Percentiles rank a stretch among this genome's conserved stretches.
Evolutionary conservation across 30 jellyfish, hydroid and myxozoan genomes (phyloP).

Genomic region (Pseudorhiza aurosa): DNA sequence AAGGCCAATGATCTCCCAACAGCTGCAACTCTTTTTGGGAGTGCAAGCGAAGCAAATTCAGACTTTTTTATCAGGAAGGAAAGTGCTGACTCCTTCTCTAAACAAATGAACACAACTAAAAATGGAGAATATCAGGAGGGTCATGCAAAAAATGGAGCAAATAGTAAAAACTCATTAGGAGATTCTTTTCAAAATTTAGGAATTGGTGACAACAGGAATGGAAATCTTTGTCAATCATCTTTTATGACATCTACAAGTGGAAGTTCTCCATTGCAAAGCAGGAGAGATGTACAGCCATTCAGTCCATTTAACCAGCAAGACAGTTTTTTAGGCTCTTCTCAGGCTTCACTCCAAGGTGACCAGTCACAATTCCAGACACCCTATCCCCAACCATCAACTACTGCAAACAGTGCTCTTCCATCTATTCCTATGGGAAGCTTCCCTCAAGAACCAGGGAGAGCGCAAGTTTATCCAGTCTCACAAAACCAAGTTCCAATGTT

Average conservation of each 20-base stretch:
- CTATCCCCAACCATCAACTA: not conserved
- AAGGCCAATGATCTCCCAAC: not conserved
- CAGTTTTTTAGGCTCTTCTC: not conserved
- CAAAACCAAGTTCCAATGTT: constrained; percentile 36
- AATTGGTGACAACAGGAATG: not conserved
- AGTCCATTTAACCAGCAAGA: not conserved
- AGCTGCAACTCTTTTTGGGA: constrained; percentile 42
- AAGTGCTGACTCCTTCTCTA: not conserved
- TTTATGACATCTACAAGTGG: not conserved
- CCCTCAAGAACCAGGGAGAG: not conserved
- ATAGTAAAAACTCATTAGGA: not conserved
- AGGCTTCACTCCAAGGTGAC: not conserved
- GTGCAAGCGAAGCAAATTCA: not conserved
- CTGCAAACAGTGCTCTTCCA: not conserved
- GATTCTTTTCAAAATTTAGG: constrained; percentile 14
- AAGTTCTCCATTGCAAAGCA: not conserved
- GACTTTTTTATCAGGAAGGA: constrained; percentile 1
- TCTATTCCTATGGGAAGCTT: not conserved
- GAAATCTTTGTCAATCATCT: not conserved
- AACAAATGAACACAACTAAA: not conserved
- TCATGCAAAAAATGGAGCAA: not conserved
- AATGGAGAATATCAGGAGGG: not conserved
- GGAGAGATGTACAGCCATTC: not conserved
- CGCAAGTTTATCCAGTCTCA: not conserved
- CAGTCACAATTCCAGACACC: no score